Evolutionary conservation across 2,113 vertebrate species (phyloP).

Genomic region (Pluvialis apricaria): DNA sequence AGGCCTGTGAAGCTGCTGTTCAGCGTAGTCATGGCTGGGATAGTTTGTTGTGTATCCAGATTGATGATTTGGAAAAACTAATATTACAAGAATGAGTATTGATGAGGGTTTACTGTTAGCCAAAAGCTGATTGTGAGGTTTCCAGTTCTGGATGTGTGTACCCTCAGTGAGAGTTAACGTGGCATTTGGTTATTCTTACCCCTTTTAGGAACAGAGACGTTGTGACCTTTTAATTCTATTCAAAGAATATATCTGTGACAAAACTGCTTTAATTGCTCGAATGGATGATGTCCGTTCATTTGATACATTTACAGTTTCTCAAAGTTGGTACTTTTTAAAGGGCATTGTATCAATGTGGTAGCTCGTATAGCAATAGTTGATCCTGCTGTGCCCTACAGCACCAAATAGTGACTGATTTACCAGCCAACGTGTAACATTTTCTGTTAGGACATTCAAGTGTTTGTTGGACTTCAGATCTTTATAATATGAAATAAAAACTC

Average conservation of each 20-base stretch:
- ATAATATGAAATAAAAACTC: background rate
- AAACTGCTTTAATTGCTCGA: background rate
- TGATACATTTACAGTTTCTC: background rate
- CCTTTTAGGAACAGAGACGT: background rate
- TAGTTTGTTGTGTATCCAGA: background rate
- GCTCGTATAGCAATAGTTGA: background rate
- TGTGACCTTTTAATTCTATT: background rate
- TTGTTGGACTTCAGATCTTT: background rate
- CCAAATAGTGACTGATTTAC: background rate
- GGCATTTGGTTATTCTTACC: background rate
- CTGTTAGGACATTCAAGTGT: background rate
- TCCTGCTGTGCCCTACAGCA: background rate
- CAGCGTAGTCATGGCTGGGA: rapidly evolving
- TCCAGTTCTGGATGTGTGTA: background rate
- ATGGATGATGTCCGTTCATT: background rate
- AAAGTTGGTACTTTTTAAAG: background rate
- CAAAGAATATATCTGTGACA: background rate
- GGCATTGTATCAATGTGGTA: background rate
- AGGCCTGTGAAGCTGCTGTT: background rate
- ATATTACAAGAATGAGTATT: background rate
- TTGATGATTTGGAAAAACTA: background rate
- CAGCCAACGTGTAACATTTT: background rate
- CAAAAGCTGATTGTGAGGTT: background rate
- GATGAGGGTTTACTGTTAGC: background rate
- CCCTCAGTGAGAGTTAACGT: background rate